Conservation (phyloP, 92 coral and sea anemone species). For the Virgularia gustaviana region DNA sequence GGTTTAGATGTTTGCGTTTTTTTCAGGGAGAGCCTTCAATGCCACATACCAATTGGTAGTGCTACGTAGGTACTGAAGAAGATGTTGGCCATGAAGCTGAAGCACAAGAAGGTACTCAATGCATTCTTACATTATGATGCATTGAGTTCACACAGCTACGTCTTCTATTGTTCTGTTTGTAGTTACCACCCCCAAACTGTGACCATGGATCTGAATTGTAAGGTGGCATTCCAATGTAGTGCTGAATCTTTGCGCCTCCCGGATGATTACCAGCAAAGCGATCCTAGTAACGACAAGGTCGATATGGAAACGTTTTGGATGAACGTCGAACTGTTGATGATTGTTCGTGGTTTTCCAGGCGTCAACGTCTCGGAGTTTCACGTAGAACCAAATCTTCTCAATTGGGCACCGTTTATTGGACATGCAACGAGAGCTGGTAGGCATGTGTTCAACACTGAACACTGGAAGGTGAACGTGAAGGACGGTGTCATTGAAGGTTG, state of each 20-base stretch:
- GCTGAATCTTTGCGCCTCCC: conserved; percentile 26
- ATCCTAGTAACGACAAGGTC: conserved; percentile 27
- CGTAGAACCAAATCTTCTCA: too few relatives aligned
- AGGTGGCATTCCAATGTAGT: conserved; percentile 46
- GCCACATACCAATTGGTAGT: too few relatives aligned
- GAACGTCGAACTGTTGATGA: conserved; percentile 43
- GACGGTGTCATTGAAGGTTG: conserved; percentile 42
- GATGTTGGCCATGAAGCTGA: conserved; percentile 5
- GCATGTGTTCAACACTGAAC: too few relatives aligned
- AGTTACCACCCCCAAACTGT: conserved; percentile 29
- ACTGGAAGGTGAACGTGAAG: conserved; percentile 27
- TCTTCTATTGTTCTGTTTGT: too few relatives aligned
- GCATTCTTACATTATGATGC: conserved; percentile 48
- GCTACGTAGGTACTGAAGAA: conserved; percentile 32
- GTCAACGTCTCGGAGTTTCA: too few relatives aligned
- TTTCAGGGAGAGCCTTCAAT: conserved; percentile 32
- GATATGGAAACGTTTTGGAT: conserved; percentile 42
- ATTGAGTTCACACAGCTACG: conserved; percentile 20
- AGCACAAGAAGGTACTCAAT: conserved; percentile 30
- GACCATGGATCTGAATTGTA: conserved; percentile 38
- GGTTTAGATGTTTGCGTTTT: conserved; percentile 42
- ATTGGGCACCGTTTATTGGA: too few relatives aligned
- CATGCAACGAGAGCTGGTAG: too few relatives aligned
- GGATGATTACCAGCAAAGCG: conserved; percentile 19
- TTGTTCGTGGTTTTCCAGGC: conserved; percentile 37